phyloP scores from a whole-genome alignment of 2,888 invertebrate genomes.

The Ectemnius continuus region DNA sequence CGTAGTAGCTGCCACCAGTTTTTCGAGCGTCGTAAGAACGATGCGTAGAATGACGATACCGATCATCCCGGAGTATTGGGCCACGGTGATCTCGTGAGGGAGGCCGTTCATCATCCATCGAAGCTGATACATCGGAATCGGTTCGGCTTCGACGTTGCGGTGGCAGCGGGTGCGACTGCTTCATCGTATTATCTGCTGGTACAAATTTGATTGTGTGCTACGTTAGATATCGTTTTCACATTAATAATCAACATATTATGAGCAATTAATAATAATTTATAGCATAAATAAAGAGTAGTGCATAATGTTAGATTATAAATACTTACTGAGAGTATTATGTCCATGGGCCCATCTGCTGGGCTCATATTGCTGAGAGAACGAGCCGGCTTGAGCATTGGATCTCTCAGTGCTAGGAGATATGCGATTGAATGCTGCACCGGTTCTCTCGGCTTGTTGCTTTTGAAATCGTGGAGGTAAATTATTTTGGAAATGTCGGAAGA shows the following conservation, averaged over 20 bases:
- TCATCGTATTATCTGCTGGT: slow-evolving; percentile 64
- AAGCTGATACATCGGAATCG: slow-evolving; percentile 72
- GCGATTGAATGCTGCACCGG: slow-evolving; percentile 65
- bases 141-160: slow-evolving; percentile 70
- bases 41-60: slow-evolving; percentile 69
- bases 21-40: slow-evolving; percentile 70
- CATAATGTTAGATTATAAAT: background rate
- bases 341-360: slow-evolving; percentile 73
- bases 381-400: slow-evolving; percentile 62
- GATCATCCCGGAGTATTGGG: slow-evolving; percentile 65
- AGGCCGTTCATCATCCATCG: slow-evolving; percentile 72
- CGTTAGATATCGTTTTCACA: background rate
- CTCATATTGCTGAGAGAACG: slow-evolving; percentile 74
- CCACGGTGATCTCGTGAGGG: slow-evolving; percentile 70
- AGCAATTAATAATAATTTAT: slow-evolving; percentile 7
- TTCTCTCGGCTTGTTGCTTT: slow-evolving; percentile 84
- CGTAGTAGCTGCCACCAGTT: slow-evolving; percentile 55
- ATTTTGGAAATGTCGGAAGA: slow-evolving; percentile 87
- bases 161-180: slow-evolving; percentile 67
- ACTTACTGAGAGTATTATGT: slow-evolving; percentile 71
- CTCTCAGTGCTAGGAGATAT: slow-evolving; percentile 74
- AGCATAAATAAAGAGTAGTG: background rate
- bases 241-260: background rate
- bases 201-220: slow-evolving; percentile 26
- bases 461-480: slow-evolving; percentile 92